Conservation (phyloP, 1,140 invertebrate genomes). For the Grapholita molesta region DNA sequence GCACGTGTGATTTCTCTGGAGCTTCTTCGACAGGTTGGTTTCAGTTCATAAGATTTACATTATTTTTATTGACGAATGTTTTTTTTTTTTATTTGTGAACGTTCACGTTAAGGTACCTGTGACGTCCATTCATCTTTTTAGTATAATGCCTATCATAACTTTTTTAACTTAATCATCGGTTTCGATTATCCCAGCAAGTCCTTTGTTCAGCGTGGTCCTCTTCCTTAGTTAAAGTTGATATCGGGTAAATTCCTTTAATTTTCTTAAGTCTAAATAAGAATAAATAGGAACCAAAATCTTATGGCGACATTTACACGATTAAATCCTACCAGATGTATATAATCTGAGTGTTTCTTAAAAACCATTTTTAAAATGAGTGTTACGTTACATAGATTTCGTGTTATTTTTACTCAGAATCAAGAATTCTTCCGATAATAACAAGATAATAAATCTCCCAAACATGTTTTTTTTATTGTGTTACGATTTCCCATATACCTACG, state of each 20-base stretch:
- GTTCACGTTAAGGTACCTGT: background rate
- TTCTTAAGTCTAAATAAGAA: too few species aligned
- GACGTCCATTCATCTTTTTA: background rate
- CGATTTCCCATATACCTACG: too few species aligned
- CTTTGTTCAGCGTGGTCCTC: background rate
- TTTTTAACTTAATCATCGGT: background rate
- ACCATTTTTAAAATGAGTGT: too few species aligned
- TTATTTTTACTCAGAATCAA: too few species aligned
- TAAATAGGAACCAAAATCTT: too few species aligned
- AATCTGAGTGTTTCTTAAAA: too few species aligned
- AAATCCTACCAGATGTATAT: too few species aligned
- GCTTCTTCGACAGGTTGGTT: constrained; percentile 49
- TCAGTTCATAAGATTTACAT: constrained; percentile 18
- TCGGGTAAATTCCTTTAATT: background rate
- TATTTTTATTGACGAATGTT: background rate
- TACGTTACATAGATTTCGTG: too few species aligned
- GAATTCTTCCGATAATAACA: too few species aligned
- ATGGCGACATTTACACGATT: too few species aligned
- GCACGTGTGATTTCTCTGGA: constrained; percentile 48
- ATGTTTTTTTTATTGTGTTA: too few species aligned
- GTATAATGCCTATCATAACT: background rate
- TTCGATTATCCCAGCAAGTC: background rate
- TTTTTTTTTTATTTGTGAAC: background rate
- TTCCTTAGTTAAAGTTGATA: background rate
- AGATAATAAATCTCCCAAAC: too few species aligned